Percentiles rank a stretch among this genome's conserved stretches.
These are phyloP conservation scores for Penaeus monodon DNA, from an alignment of 2,888 invertebrate species.

Conservation along the genomic window DNA sequence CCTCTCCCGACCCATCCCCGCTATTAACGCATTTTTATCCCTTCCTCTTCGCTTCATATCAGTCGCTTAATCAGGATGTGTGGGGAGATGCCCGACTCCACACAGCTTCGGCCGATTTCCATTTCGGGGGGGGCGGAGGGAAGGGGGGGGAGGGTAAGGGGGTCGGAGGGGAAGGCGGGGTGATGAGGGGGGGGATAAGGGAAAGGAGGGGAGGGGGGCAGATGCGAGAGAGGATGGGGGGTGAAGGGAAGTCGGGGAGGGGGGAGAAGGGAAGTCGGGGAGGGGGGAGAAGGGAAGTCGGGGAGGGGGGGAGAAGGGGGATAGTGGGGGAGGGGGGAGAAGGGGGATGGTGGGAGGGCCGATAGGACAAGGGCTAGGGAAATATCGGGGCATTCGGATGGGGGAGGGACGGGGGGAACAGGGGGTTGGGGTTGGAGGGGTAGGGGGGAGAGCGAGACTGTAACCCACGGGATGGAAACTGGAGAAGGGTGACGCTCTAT, in stretches of 20 bases:
- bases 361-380: too few species aligned
- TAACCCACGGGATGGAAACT: too few species aligned
- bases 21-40: slow-evolving; percentile 2
- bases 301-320: neutral
- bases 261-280: neutral
- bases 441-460: too few species aligned
- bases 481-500: too few species aligned
- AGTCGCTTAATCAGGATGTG: slow-evolving; percentile 24
- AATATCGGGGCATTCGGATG: too few species aligned
- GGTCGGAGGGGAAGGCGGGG: neutral
- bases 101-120: neutral
- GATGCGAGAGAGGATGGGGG: neutral
- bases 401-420: too few species aligned
- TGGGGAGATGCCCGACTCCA: neutral
- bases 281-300: too few species aligned
- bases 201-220: neutral
- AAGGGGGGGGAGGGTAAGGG: neutral
- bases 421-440: too few species aligned
- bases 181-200: neutral
- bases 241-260: neutral
- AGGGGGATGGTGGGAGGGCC: neutral
- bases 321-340: neutral
- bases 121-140: neutral
- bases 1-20: slow-evolving; percentile 3
- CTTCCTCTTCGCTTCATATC: slow-evolving; percentile 22